phyloP scores from a whole-genome alignment of 2,113 vertebrate genomes.

The Tupaia chinensis region DNA sequence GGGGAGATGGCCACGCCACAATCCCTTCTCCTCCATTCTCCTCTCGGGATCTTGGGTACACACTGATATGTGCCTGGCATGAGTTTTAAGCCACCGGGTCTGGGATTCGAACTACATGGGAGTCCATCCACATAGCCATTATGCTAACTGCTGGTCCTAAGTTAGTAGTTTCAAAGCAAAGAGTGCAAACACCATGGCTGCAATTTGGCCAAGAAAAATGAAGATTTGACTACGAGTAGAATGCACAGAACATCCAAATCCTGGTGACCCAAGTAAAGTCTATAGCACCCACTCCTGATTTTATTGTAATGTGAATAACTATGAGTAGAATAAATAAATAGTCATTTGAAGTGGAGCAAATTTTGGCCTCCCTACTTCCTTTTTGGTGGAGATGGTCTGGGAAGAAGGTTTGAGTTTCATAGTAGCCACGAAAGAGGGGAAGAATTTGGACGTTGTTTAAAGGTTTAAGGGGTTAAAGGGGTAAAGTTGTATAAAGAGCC shows the following conservation, averaged over 20 bases:
- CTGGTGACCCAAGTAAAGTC: neutral
- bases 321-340: neutral
- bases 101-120: too few relatives aligned
- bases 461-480: neutral
- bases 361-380: neutral
- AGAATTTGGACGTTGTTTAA: neutral
- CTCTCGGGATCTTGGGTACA: too few relatives aligned
- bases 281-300: accelerated
- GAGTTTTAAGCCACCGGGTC: too few relatives aligned
- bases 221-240: neutral
- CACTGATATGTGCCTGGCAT: too few relatives aligned
- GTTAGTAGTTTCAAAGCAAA: neutral
- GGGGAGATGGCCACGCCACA: too few relatives aligned
- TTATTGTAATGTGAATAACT: neutral
- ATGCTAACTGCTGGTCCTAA: neutral
- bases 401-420: neutral
- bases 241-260: neutral
- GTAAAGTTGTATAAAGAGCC: neutral
- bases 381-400: neutral
- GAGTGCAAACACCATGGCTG: neutral
- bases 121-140: too few relatives aligned
- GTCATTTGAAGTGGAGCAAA: neutral
- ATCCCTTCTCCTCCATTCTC: too few relatives aligned
- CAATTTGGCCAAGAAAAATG: neutral
- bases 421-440: neutral